Base-by-base conservation (phyloP, 1,140 invertebrate species). In the Aricia agestis region DNA sequence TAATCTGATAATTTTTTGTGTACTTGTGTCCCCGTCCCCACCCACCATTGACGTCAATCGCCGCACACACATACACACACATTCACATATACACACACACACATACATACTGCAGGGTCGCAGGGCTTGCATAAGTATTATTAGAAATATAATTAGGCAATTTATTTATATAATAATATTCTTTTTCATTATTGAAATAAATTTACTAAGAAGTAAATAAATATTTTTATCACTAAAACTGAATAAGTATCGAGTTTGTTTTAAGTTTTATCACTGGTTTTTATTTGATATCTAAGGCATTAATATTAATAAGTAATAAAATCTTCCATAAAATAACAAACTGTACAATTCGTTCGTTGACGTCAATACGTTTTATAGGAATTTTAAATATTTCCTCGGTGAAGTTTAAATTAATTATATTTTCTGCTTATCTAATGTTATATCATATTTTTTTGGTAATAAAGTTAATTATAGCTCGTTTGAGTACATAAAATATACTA, bases 21-120 rank as follows among this genome's bases (percentile, higher is more conserved):
- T 25, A 19, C 83, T 81, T 83, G 78, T 80, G 78, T 78, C 66
- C 25, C 59, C 74, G 79, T 72, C 68, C 66, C 82, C 81, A 78
- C 84, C 79, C 78, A 80, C 79, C 76, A 82, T 85, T 86, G 83
- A 86, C 84, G 84, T 86, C 87, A 90, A 84, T 85, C 75, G 80
- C 82, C 83, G 82, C 83, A 83, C 86, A 81, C 79, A 66, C 67
- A 74, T 31, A 42, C 61, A 74, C 57, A 69, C 45, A 42, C 75
- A 68, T 69, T 69, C 61, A 72, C 76, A 75, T 77, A 76, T 78
- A 74, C 68, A 78, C 86, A 81, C 79, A 65, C 66, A 68, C 68
- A 71, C 61, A 72, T 76, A 74, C 77, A 75, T 77, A 74, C 68
- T 79, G 77, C 74, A 76, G 76, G 75, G 78, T 70, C 75, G 71